These are phyloP conservation scores for Catamblyrhynchus diadema DNA, from an alignment of 2,797 vertebrate species.

Conservation along the genomic window DNA sequence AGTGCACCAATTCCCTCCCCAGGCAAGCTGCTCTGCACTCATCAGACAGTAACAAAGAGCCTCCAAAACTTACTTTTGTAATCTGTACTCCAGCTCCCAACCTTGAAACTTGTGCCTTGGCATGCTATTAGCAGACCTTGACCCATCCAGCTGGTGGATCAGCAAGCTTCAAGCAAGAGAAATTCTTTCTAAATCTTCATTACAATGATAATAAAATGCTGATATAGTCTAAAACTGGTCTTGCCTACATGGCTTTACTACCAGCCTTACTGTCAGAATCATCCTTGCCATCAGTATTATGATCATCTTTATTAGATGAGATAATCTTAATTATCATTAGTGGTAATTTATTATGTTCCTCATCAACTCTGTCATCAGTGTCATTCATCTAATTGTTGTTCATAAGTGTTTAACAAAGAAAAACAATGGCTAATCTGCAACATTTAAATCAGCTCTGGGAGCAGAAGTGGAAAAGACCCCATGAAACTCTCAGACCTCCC, in stretches of 20 bases:
- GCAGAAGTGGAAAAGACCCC: not conserved
- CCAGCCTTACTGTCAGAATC: not conserved
- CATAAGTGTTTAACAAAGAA: conserved; percentile 5
- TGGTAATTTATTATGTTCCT: conserved; percentile 36
- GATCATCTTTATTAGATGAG: conserved; percentile 5
- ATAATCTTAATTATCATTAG: conserved; percentile 34
- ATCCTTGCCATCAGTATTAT: not conserved
- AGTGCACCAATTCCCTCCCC: not conserved
- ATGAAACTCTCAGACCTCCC: not conserved
- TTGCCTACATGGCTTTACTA: not conserved
- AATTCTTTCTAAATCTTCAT: not conserved
- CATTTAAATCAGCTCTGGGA: not conserved
- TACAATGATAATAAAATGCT: not conserved
- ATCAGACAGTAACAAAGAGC: not conserved
- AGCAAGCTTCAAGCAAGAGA: not conserved
- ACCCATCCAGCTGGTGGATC: not conserved
- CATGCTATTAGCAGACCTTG: not conserved
- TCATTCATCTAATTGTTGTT: not conserved
- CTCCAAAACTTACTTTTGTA: not conserved
- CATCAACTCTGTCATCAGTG: conserved; percentile 7
- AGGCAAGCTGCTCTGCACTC: not conserved
- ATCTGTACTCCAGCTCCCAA: not conserved
- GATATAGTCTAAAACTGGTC: not conserved
- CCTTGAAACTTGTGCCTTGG: not conserved
- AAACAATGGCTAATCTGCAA: conserved; percentile 16